Evolutionary conservation across 2,113 vertebrate species (phyloP).

Genomic region (Cinclus cinclus): DNA sequence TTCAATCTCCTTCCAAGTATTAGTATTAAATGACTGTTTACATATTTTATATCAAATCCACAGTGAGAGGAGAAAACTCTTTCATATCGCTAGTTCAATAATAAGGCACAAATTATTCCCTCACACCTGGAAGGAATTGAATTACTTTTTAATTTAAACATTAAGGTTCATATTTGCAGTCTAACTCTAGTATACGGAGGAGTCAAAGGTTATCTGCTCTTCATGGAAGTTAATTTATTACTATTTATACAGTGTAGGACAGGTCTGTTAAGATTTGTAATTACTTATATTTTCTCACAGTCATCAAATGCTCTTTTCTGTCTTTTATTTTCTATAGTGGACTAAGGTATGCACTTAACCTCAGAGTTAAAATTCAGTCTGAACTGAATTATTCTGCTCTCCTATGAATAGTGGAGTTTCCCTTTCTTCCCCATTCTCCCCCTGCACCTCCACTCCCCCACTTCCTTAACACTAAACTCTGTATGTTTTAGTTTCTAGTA

Average conservation of each 20-base stretch:
- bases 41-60: neutral
- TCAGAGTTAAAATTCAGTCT: neutral
- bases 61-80: neutral
- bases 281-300: neutral
- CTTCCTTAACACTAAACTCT: neutral
- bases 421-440: neutral
- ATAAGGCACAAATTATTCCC: neutral
- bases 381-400: neutral
- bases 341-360: neutral
- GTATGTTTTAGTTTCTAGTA: neutral
- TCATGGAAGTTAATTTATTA: neutral
- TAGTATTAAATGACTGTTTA: constrained; percentile 1
- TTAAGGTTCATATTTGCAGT: neutral
- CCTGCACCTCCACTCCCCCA: accelerated
- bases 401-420: neutral
- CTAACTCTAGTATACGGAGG: neutral
- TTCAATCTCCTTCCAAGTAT: neutral
- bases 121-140: neutral
- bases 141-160: neutral
- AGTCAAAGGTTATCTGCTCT: neutral
- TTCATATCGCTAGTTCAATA: neutral
- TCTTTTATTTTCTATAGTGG: neutral
- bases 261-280: neutral
- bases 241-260: neutral
- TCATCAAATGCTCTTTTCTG: neutral